Percentiles rank a stretch among this genome's conserved stretches.
Conservation (phyloP, 2,888 invertebrate species). For the Acrocera orbiculus region DNA sequence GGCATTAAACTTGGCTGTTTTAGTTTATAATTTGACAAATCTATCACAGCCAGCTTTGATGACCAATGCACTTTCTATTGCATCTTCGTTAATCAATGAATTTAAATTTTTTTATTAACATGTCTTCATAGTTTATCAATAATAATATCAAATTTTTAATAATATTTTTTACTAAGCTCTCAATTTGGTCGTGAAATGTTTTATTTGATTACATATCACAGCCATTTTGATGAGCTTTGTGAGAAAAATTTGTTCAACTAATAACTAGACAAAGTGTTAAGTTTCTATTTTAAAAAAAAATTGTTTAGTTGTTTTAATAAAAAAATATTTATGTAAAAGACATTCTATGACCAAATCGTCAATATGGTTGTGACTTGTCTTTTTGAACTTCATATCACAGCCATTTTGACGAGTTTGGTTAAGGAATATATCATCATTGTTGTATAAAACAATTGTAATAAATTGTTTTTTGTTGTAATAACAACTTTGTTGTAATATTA, state of each 20-base stretch:
- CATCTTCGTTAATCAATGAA: background rate
- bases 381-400: slow-evolving; percentile 28
- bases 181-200: slow-evolving; percentile 12
- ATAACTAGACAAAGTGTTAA: no score
- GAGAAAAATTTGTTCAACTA: background rate
- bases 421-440: slow-evolving; percentile 19
- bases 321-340: no score
- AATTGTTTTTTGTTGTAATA: no score
- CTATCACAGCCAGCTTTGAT: slow-evolving; percentile 33
- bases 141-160: background rate
- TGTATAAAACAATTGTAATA: no score
- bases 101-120: no score
- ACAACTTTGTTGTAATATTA: no score
- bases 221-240: slow-evolving; percentile 12
- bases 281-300: no score
- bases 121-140: no score
- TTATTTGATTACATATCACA: slow-evolving; percentile 8
- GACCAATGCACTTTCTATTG: no score
- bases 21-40: slow-evolving; percentile 22
- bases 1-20: slow-evolving; percentile 31
- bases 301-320: no score
- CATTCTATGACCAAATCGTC: slow-evolving; percentile 6
- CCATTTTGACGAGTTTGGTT: slow-evolving; percentile 33
- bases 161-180: slow-evolving; percentile 7
- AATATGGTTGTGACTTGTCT: slow-evolving; percentile 31